These are phyloP conservation scores for Scaptomyza caliginosa DNA, from an alignment of 2,888 invertebrate genomes.

Conservation along the genomic window DNA sequence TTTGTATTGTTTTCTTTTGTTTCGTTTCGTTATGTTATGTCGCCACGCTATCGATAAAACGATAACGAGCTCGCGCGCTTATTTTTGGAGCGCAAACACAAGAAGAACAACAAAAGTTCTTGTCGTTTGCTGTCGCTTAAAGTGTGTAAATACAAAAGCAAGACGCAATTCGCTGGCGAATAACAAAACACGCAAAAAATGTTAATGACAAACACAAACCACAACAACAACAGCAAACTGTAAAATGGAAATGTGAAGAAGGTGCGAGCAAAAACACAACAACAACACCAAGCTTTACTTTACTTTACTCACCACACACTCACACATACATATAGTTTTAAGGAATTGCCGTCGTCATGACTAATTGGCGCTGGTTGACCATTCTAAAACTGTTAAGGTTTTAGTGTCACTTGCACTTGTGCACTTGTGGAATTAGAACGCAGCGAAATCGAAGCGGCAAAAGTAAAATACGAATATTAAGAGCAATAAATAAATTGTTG, in stretches of 20 bases:
- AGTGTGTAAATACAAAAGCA: conserved; percentile 57
- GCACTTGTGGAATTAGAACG: conserved; percentile 10
- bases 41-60: conserved; percentile 69
- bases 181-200: conserved; percentile 46
- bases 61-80: conserved; percentile 58
- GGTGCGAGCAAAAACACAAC: conserved; percentile 20
- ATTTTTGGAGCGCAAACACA: conserved; percentile 64
- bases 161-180: conserved; percentile 65
- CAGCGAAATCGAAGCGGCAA: neutral
- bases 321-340: conserved; percentile 5
- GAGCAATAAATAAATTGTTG: conserved; percentile 25
- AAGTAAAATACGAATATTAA: conserved; percentile 21
- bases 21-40: conserved; percentile 38
- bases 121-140: conserved; percentile 27
- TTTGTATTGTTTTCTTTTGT: conserved; percentile 23
- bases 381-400: neutral
- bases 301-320: neutral
- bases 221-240: conserved; percentile 13
- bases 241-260: conserved; percentile 31
- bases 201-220: conserved; percentile 37
- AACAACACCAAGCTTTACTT: conserved; percentile 6
- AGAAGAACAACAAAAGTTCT: conserved; percentile 8
- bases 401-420: neutral
- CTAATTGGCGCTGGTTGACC: conserved; percentile 9
- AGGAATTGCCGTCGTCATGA: conserved; percentile 20